A percentile compares a stretch with the other conserved stretches of the same genome.
Evolutionary conservation across 2,888 invertebrate genomes (phyloP).

Genomic region (Eristalis arbustorum): DNA sequence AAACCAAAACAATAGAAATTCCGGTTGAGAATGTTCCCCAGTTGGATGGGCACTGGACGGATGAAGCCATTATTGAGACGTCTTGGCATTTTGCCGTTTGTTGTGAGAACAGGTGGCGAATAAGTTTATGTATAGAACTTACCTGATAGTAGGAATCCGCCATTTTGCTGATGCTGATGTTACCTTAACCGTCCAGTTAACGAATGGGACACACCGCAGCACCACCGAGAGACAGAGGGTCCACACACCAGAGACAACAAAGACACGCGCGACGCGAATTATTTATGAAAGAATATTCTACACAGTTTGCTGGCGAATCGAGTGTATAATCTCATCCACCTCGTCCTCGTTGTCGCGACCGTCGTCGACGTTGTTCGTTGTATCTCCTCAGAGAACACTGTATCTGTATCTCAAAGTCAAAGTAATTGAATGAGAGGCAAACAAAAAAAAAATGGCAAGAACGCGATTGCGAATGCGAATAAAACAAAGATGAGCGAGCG

Average conservation of each 20-base stretch:
- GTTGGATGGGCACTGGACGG: background rate
- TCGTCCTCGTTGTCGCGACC: background rate
- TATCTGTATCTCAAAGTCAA: conserved; percentile 68
- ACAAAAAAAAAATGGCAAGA: conserved; percentile 43
- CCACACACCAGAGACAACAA: conserved; percentile 37
- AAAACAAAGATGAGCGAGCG: conserved; percentile 43
- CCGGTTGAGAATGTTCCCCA: conserved; percentile 25
- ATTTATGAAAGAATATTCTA: conserved; percentile 54
- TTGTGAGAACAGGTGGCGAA: conserved; percentile 53
- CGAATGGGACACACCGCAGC: conserved; percentile 26
- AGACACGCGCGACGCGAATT: conserved; percentile 63
- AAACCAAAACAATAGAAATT: conserved; percentile 66
- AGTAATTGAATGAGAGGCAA: conserved; percentile 58
- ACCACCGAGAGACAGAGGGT: background rate
- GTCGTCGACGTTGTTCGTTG: conserved; percentile 20
- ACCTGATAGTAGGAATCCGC: conserved; percentile 81
- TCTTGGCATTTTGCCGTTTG: background rate
- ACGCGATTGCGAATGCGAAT: conserved; percentile 35
- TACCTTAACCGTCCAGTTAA: conserved; percentile 28
- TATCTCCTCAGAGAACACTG: conserved; percentile 26
- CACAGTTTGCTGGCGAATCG: conserved; percentile 30
- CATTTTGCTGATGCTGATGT: conserved; percentile 74
- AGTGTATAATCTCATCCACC: conserved; percentile 4
- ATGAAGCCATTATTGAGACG: conserved; percentile 39
- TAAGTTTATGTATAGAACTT: conserved; percentile 64